These are phyloP conservation scores for Nipponacmea schrenckii DNA, from an alignment of 2,888 invertebrate genomes.

Conservation along the genomic window DNA sequence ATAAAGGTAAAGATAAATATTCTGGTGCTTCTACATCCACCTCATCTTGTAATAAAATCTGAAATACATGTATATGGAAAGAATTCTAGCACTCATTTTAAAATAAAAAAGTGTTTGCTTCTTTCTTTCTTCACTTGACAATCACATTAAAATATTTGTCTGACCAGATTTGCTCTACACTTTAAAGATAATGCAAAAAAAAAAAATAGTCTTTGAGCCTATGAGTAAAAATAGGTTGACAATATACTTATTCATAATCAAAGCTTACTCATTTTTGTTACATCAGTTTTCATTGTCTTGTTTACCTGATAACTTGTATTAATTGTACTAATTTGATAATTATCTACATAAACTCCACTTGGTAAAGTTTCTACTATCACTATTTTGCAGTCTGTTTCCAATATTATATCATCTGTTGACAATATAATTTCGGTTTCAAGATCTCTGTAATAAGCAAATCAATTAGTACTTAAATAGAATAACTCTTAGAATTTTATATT, in stretches of 20 bases:
- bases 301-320: too few relatives aligned
- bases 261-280: too few relatives aligned
- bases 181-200: too few relatives aligned
- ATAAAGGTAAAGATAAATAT: slow-evolving; percentile 38
- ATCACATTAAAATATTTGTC: too few relatives aligned
- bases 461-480: background rate
- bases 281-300: too few relatives aligned
- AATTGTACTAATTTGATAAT: slow-evolving; percentile 37
- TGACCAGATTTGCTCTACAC: too few relatives aligned
- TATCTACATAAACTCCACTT: slow-evolving; percentile 48
- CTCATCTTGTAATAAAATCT: slow-evolving; percentile 39
- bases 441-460: slow-evolving; percentile 30
- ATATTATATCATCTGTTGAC: slow-evolving; percentile 6
- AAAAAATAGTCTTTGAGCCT: too few relatives aligned
- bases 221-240: too few relatives aligned
- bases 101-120: too few relatives aligned
- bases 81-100: background rate
- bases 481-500: background rate
- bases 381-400: slow-evolving; percentile 32
- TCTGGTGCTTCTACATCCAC: slow-evolving; percentile 54
- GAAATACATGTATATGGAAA: slow-evolving; percentile 19
- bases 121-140: too few relatives aligned
- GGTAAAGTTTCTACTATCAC: slow-evolving; percentile 46
- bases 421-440: slow-evolving; percentile 28
- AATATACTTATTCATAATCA: too few relatives aligned